These are phyloP conservation scores for Pelvicachromis taeniatus DNA, from an alignment of 2,113 vertebrate genomes.

Conservation along the genomic window DNA sequence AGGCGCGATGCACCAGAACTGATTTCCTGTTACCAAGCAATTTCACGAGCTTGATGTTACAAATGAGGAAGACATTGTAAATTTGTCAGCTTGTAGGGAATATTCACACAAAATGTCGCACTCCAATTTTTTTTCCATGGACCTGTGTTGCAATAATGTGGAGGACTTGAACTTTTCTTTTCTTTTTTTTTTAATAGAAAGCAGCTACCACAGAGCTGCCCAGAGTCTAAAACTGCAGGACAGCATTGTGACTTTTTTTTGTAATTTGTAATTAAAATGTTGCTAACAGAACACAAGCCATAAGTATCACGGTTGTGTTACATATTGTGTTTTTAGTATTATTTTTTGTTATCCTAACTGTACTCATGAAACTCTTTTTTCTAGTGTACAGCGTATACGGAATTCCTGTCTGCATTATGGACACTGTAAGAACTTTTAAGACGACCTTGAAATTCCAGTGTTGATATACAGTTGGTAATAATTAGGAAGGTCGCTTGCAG, in stretches of 20 bases:
- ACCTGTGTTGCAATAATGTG: not conserved
- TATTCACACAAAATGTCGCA: not conserved
- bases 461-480: not conserved
- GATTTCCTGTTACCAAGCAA: not conserved
- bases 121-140: not conserved
- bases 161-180: not conserved
- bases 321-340: constrained; percentile 42
- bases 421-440: constrained; percentile 8
- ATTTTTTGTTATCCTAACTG: constrained; percentile 43
- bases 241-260: not conserved
- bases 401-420: constrained; percentile 17
- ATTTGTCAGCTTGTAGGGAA: not conserved
- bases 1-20: not conserved
- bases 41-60: not conserved
- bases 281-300: constrained; percentile 9
- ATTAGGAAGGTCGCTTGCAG: not conserved
- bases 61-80: not conserved
- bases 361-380: constrained; percentile 33
- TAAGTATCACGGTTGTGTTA: constrained; percentile 17
- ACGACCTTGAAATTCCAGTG: constrained; percentile 22
- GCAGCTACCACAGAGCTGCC: not conserved
- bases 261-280: not conserved
- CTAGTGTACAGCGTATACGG: constrained; percentile 22
- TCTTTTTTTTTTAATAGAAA: not conserved
- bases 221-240: constrained; percentile 14